phyloP scores from a whole-genome alignment of 2,113 vertebrate genomes.

The Ivindomyrus marchei region DNA sequence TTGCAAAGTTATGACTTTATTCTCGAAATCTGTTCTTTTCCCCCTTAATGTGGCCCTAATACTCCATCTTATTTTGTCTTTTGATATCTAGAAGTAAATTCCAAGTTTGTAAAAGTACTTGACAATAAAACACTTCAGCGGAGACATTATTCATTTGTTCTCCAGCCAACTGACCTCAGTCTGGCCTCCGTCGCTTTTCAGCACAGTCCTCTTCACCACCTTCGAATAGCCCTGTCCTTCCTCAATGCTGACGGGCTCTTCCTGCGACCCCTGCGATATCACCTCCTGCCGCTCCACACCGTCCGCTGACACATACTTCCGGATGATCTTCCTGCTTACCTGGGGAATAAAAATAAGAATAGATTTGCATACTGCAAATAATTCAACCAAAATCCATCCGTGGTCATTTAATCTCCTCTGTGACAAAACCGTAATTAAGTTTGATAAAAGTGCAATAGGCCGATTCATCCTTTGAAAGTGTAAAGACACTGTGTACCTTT shows the following conservation, averaged over 20 bases:
- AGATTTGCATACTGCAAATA: not conserved
- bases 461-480: not conserved
- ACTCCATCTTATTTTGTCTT: not conserved
- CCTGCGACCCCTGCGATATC: constrained; percentile 66
- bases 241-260: constrained; percentile 63
- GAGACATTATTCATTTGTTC: not conserved
- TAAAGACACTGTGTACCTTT: constrained; percentile 64
- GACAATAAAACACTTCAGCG: not conserved
- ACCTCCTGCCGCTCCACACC: constrained; percentile 78
- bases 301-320: constrained; percentile 71
- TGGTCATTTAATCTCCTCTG: not conserved
- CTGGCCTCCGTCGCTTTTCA: constrained; percentile 73
- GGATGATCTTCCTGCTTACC: constrained; percentile 90
- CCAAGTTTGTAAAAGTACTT: not conserved
- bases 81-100: not conserved
- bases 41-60: not conserved
- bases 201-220: constrained; percentile 81
- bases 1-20: not conserved
- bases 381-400: not conserved
- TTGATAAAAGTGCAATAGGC: not conserved
- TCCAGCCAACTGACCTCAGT: constrained; percentile 63
- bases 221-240: constrained; percentile 79
- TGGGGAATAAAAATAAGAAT: constrained; percentile 35
- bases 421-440: not conserved
- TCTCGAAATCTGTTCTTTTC: not conserved